Evolutionary conservation across 2,888 invertebrate genomes (phyloP).

Genomic region (Germaria angustata): DNA sequence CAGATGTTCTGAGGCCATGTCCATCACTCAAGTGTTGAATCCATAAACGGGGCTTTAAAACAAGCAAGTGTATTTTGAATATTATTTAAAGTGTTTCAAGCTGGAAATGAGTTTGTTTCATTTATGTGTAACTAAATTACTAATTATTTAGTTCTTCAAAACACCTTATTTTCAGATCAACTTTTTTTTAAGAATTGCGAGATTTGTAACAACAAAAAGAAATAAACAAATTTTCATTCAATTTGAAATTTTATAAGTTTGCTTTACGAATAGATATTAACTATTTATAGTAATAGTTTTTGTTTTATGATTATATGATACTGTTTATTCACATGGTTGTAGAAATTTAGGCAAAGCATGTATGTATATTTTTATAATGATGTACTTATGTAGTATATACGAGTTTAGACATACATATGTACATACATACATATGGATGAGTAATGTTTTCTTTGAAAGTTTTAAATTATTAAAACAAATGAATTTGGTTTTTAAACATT

Average conservation of each 20-base stretch:
- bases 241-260: not conserved
- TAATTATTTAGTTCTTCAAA: no score
- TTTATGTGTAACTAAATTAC: no score
- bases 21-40: no score
- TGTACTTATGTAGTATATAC: constrained; percentile 2
- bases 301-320: not conserved
- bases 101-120: no score
- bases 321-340: not conserved
- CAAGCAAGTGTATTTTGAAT: no score
- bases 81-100: no score
- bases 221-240: not conserved
- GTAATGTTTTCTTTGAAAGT: not conserved
- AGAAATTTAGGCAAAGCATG: not conserved
- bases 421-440: no score
- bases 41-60: no score
- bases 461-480: constrained; percentile 6
- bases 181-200: not conserved
- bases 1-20: no score
- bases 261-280: not conserved
- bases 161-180: no score
- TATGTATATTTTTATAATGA: not conserved
- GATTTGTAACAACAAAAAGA: not conserved
- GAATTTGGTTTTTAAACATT: constrained; percentile 27
- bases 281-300: not conserved
- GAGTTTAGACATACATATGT: not conserved